Evolutionary conservation across 1,140 invertebrate genomes (phyloP), one percentile per base, ranked within the genome.

Genomic region (Megathymus violae): DNA sequence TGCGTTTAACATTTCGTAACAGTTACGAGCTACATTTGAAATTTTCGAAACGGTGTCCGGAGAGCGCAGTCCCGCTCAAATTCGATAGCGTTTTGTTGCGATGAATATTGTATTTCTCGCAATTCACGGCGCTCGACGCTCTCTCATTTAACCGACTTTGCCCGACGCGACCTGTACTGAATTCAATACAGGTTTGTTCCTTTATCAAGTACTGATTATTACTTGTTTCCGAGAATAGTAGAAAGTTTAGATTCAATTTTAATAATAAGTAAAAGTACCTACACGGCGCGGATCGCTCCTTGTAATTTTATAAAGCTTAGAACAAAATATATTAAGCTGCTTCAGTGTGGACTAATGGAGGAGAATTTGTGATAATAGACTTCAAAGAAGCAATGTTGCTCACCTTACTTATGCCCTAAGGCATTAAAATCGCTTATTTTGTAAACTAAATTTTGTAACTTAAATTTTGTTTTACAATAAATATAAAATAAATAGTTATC

Each of bases 51-150:
- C 16, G 25, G 41, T n/a, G 52, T 58, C 40, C 25, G 34, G 4
- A 6, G 10, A 43, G 15, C n/a, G 41, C 34, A 58, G 41, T 58
- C 41, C 25, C 10, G 54, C 54, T 58, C 40, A 34, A 58, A 58
- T 58, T 46, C 41, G 54, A 58, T 46, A 46, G 10, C 54, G 40
- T 58, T 58, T 58, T 58, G 40, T 58, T 58, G 52, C 52, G 44
- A 58, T 58, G 41, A 58, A 58, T 58, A 58, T 58, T 58, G 52
- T 58, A 58, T 58, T 58, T 14, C 22, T 31, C 25, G 40, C 52
- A 58, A 40, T 58, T 58, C 52, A 19, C 50, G 38, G n/a, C n/a
- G 36, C 40, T 19, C 50, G 38, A 36, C 38, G 11, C 52, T 58
- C 52, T 58, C 52, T 58, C 43, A 58, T 44, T 58, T 56, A 25